These are phyloP conservation scores for Oxytorus armatus DNA, from an alignment of 2,888 invertebrate genomes.

Conservation along the genomic window DNA sequence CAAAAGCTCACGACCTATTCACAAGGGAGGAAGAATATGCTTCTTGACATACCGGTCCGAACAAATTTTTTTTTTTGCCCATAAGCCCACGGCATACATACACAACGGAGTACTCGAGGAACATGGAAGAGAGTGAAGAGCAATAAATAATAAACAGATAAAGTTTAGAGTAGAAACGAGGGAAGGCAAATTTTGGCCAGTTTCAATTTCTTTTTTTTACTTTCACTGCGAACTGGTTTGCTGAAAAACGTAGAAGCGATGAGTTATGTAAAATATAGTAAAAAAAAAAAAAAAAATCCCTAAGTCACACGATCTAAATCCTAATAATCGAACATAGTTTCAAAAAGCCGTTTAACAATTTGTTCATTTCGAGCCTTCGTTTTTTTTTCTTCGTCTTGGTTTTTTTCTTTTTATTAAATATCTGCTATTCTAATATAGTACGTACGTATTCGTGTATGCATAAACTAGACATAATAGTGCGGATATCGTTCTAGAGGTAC, in stretches of 20 bases:
- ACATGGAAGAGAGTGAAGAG: conserved; percentile 57
- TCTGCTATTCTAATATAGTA: conserved; percentile 60
- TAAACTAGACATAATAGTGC: conserved; percentile 67
- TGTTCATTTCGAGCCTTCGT: conserved; percentile 45
- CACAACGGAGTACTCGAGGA: conserved; percentile 31
- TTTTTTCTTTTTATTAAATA: conserved; percentile 27
- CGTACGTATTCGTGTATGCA: conserved; percentile 67
- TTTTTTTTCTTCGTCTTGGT: not conserved
- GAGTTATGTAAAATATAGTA: conserved; percentile 18
- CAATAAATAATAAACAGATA: conserved; percentile 64
- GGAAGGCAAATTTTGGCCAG: conserved; percentile 39
- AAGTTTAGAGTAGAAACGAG: conserved; percentile 35
- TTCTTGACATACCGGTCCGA: conserved; percentile 38
- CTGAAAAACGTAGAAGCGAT: conserved; percentile 14
- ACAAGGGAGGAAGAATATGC: conserved; percentile 14
- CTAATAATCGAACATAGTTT: conserved; percentile 52
- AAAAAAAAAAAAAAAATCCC: not conserved
- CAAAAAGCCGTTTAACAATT: conserved; percentile 54
- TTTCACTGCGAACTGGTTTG: conserved; percentile 30
- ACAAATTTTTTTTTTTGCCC: conserved; percentile 2
- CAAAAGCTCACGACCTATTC: conserved; percentile 9
- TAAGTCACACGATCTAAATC: conserved; percentile 24
- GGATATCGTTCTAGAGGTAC: conserved; percentile 67
- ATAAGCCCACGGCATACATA: conserved; percentile 26
- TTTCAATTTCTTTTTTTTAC: conserved; percentile 13